A percentile compares a stretch with the other conserved stretches of the same genome.
phyloP scores from a whole-genome alignment of 2,888 invertebrate genomes.

The Gastrophysa polygoni region DNA sequence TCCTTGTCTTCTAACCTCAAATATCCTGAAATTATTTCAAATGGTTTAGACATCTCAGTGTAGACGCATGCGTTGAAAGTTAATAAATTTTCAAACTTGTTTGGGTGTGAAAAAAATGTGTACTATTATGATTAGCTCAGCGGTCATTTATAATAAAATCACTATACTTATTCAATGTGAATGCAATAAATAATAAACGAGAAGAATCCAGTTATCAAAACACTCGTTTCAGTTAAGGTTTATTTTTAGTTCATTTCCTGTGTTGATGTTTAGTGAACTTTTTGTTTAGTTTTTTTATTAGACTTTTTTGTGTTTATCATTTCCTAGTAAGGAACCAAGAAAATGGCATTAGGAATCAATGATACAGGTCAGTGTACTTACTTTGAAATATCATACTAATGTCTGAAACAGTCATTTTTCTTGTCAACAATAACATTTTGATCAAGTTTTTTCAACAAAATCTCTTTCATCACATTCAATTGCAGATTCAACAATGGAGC shows the following conservation, averaged over 20 bases:
- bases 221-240: background rate
- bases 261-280: conserved; percentile 16
- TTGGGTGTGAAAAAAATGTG: conserved; percentile 29
- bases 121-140: conserved; percentile 19
- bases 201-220: background rate
- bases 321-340: conserved; percentile 18
- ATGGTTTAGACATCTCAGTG: too few species aligned
- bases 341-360: conserved; percentile 16
- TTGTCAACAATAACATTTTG: conserved; percentile 2
- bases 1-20: too few species aligned
- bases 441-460: too few species aligned
- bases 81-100: conserved; percentile 31
- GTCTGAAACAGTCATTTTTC: conserved; percentile 4
- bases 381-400: background rate
- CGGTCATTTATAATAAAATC: background rate
- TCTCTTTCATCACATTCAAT: too few species aligned
- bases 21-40: too few species aligned
- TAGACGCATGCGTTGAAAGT: conserved; percentile 22
- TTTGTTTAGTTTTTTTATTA: conserved; percentile 13
- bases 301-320: conserved; percentile 12
- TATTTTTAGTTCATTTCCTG: conserved; percentile 10
- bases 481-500: conserved; percentile 35
- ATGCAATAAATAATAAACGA: background rate
- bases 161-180: conserved; percentile 9
- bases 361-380: conserved; percentile 22